Evolutionary conservation across 2,888 invertebrate species (phyloP).

Genomic region (Polietes domitor): DNA sequence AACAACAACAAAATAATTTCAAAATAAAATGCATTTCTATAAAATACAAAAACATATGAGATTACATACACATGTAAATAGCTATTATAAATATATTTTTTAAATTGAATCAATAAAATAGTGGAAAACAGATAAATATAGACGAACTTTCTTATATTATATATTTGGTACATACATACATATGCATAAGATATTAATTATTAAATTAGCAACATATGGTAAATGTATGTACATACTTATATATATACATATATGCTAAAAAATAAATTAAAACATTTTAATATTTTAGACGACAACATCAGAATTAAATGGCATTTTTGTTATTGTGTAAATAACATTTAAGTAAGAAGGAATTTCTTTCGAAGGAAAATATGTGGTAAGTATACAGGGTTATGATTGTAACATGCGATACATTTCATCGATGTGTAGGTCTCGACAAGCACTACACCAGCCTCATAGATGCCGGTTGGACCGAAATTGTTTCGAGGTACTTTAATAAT

Average conservation of each 20-base stretch:
- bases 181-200: background rate
- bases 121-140: conserved; percentile 13
- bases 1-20: conserved; percentile 2
- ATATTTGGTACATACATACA: conserved; percentile 17
- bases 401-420: too few species aligned
- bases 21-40: conserved; percentile 32
- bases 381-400: too few species aligned
- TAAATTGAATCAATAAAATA: conserved; percentile 17
- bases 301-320: too few species aligned
- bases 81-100: conserved; percentile 38
- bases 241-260: background rate
- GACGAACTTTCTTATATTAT: conserved; percentile 25
- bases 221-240: conserved; percentile 11
- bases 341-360: too few species aligned
- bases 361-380: too few species aligned
- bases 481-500: too few species aligned
- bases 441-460: too few species aligned
- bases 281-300: conserved; percentile 59
- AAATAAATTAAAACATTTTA: conserved; percentile 60
- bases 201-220: conserved; percentile 4
- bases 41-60: conserved; percentile 21
- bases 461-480: too few species aligned
- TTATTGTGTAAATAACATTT: too few species aligned
- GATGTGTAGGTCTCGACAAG: too few species aligned
- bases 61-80: conserved; percentile 28